Percentiles rank a stretch among this genome's conserved stretches.
phyloP scores from a whole-genome alignment of 2,888 invertebrate genomes.

The Odontocolon sp. region DNA sequence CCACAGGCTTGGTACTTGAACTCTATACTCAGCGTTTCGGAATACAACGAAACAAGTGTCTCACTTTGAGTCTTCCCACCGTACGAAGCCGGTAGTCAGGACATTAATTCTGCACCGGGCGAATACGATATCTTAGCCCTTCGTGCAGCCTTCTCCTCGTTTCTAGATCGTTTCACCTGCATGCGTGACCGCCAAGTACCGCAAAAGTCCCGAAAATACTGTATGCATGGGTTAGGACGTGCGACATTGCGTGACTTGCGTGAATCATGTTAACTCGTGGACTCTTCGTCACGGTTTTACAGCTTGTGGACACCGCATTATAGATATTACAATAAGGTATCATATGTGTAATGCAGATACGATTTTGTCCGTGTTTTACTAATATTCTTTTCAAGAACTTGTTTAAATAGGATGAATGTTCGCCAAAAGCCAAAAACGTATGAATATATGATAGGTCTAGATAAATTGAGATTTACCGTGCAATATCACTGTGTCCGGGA shows the following conservation, averaged over 20 bases:
- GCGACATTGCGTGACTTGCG: conserved; percentile 36
- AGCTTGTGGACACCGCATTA: not conserved
- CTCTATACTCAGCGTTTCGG: too few species aligned
- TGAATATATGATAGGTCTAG: not conserved
- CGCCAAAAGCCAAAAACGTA: too few species aligned
- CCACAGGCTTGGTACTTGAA: not conserved
- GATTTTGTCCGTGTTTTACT: too few species aligned
- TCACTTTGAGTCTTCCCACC: not conserved
- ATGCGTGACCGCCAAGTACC: conserved; percentile 32
- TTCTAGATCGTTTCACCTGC: conserved; percentile 8
- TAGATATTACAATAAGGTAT: too few species aligned
- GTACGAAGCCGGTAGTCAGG: not conserved
- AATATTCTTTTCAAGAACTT: too few species aligned
- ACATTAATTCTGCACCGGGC: not conserved
- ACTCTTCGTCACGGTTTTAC: conserved; percentile 13
- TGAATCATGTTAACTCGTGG: conserved; percentile 25
- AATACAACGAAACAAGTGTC: not conserved
- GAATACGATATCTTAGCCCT: not conserved
- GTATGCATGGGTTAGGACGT: not conserved
- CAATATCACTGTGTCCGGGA: not conserved
- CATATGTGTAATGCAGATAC: too few species aligned
- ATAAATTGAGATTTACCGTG: not conserved
- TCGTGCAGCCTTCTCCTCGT: conserved; percentile 1
- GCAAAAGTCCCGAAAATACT: not conserved
- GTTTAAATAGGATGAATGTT: too few species aligned